A percentile compares a stretch with the other conserved stretches of the same genome.
These are phyloP conservation scores for Hirtodrosophila confusa DNA, from an alignment of 2,888 invertebrate species.

Conservation along the genomic window DNA sequence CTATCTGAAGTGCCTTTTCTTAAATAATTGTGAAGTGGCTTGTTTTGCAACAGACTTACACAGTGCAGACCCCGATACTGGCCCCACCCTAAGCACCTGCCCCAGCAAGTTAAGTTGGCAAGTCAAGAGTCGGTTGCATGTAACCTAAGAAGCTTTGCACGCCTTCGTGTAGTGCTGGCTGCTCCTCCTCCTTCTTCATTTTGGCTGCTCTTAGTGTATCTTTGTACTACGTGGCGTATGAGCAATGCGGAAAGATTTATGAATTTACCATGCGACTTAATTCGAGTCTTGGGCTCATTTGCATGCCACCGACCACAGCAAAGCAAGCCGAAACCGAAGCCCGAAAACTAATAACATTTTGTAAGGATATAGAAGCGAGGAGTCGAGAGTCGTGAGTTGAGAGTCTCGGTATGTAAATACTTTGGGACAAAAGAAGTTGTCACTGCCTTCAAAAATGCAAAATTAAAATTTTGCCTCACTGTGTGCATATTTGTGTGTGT, in stretches of 20 bases:
- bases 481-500: not conserved
- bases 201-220: conserved; percentile 6
- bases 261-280: conserved; percentile 52
- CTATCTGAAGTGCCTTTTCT: conserved; percentile 23
- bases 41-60: conserved; percentile 58
- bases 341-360: conserved; percentile 69
- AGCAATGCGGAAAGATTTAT: conserved; percentile 62
- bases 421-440: conserved; percentile 69
- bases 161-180: not conserved
- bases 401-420: conserved; percentile 60
- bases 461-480: conserved; percentile 65
- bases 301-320: conserved; percentile 56
- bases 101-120: conserved; percentile 6
- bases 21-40: conserved; percentile 65
- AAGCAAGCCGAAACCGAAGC: conserved; percentile 30
- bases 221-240: conserved; percentile 39
- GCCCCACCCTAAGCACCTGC: conserved; percentile 1
- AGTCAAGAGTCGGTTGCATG: conserved; percentile 25
- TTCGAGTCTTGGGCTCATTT: conserved; percentile 43
- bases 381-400: conserved; percentile 12
- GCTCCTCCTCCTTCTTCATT: not conserved
- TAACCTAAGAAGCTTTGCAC: conserved; percentile 47
- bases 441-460: conserved; percentile 69
- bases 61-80: not conserved
- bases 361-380: conserved; percentile 6